A percentile compares a stretch with the other conserved stretches of the same genome.
These are phyloP conservation scores for Xylocampa areola DNA, from an alignment of 2,888 invertebrate genomes.

Conservation along the genomic window DNA sequence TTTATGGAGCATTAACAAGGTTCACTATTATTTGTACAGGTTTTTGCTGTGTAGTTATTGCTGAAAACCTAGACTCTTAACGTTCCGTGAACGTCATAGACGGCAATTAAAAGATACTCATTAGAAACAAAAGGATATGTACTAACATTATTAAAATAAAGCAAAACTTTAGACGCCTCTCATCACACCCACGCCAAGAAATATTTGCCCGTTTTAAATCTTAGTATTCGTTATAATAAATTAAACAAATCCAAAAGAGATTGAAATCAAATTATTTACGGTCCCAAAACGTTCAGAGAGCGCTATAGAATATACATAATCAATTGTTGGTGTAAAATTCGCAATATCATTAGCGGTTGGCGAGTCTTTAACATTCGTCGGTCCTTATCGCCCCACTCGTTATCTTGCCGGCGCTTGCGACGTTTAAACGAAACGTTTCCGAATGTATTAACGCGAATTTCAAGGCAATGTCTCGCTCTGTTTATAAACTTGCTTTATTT, in stretches of 20 bases:
- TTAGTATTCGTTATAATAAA: conserved; percentile 4
- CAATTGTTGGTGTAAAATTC: conserved; percentile 59
- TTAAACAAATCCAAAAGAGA: conserved; percentile 19
- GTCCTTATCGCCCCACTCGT: conserved; percentile 57
- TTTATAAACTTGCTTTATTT: conserved; percentile 51
- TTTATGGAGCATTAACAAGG: conserved; percentile 12
- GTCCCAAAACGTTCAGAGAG: conserved; percentile 28
- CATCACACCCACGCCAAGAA: too few relatives aligned
- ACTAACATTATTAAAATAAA: too few relatives aligned
- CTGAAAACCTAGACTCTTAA: too few relatives aligned
- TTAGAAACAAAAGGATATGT: too few relatives aligned
- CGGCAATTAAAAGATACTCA: too few relatives aligned
- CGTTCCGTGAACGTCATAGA: too few relatives aligned
- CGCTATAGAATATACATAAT: conserved; percentile 46
- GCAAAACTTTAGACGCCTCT: too few relatives aligned
- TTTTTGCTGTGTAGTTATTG: conserved; percentile 6
- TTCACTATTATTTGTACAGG: background rate
- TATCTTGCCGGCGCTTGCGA: conserved; percentile 51
- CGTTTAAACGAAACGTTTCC: conserved; percentile 56
- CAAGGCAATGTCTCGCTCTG: conserved; percentile 51
- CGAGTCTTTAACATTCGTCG: conserved; percentile 59
- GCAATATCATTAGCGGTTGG: conserved; percentile 61
- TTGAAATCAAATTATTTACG: conserved; percentile 36
- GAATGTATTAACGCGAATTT: conserved; percentile 56
- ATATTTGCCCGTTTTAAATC: too few relatives aligned